phyloP scores from a whole-genome alignment of 2,888 invertebrate species.

The Leistus spinibarbis region DNA sequence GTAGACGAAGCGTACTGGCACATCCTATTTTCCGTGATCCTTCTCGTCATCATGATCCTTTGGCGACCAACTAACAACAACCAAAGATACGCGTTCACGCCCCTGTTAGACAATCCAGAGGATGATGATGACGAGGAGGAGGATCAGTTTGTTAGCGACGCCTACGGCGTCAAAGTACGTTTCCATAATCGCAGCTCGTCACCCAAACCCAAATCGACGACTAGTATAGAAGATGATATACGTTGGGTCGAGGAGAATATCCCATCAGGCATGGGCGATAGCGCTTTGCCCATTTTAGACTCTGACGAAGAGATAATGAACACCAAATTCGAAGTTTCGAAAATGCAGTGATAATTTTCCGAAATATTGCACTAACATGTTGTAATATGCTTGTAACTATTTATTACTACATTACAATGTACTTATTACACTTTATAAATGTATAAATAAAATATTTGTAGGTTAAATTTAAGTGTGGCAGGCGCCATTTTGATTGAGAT shows the following conservation, averaged over 20 bases:
- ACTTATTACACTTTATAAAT: not conserved
- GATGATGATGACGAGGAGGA: constrained; percentile 81
- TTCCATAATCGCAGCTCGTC: constrained; percentile 51
- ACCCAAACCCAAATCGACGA: constrained; percentile 56
- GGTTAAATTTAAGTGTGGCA: not conserved
- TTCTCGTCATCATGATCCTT: constrained; percentile 90
- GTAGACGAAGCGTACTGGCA: constrained; percentile 96
- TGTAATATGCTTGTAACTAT: not conserved
- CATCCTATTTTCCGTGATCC: constrained; percentile 84
- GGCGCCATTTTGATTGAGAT: not conserved
- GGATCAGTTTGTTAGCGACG: constrained; percentile 84
- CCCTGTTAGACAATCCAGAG: constrained; percentile 82
- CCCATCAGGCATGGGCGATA: constrained; percentile 75
- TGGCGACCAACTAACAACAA: constrained; percentile 97
- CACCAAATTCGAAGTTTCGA: constrained; percentile 85
- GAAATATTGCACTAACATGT: too few relatives aligned
- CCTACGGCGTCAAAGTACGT: constrained; percentile 82
- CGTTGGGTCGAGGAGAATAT: constrained; percentile 97
- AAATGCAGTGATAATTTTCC: constrained; percentile 72
- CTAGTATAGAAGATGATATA: constrained; percentile 74
- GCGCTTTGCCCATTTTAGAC: constrained; percentile 72
- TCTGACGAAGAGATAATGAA: constrained; percentile 84
- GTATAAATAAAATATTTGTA: not conserved
- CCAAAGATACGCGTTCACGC: constrained; percentile 93
- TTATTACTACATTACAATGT: not conserved